Base-by-base conservation (phyloP, 2,888 invertebrate species). In the Epistrophe grossulariae region DNA sequence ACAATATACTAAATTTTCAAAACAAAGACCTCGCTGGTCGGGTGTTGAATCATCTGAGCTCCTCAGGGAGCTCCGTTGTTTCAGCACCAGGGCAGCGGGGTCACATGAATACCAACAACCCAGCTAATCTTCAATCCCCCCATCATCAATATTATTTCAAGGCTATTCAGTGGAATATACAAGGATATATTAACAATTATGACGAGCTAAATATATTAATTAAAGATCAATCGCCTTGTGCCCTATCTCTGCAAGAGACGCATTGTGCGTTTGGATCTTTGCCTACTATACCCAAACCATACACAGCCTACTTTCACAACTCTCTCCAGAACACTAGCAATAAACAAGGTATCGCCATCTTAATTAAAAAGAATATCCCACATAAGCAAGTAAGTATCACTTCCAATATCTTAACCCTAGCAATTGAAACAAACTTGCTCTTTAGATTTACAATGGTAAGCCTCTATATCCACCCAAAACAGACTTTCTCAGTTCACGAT, bases 211-310 rank as follows among this genome's bases (percentile, higher is more conserved):
- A 35, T 10, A 17, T 74, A 8, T 38, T 74, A n/a, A 64, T 74
- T 8, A 64, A 60, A 28, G 28, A 74, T 9, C 15, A 52, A n/a
- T 74, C 62, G 5, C 82, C 88, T 9, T 72, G 76, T 76, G 43
- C 88, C 59, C 83, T 89, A 52, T 79, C 77, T 52, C 59, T 88
- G 17, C 88, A 88, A 71, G 87, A 89, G 77, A 88, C 80, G 2
- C 74, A 88, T 48, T 28, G 74, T n/a, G 74, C 80, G 24, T 57
- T 35, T 28, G 59, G 43, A n/a, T 55, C 31, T 31, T 64, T 13
- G 6, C 60, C 71, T 28, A 28, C 13, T 28, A n/a, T 11, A 11
- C 77, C 84, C n/a, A 76, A 80, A 35, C 9, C 40, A n/a, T 84
- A 76, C 38, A 43, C 52, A 40, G 62, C 72, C 10, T 87, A 72